Conservation (phyloP, 2,113 vertebrate genomes). For the Myodes glareolus region DNA sequence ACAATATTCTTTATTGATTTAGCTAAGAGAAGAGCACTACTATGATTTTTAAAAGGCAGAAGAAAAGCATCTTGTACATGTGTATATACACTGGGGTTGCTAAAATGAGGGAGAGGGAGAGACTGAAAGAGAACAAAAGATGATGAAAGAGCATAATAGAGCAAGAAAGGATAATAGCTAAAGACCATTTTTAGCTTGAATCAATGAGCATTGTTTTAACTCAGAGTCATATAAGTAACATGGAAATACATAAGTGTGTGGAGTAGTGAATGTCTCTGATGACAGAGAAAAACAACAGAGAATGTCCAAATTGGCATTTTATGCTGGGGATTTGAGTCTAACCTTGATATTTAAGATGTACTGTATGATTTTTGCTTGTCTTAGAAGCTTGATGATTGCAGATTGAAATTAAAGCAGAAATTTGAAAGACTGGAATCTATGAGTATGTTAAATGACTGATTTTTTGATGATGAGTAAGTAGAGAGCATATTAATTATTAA, state of each 20-base stretch:
- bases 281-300: neutral
- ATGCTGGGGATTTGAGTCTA: neutral
- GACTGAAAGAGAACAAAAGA: neutral
- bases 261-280: neutral
- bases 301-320: constrained; percentile 5
- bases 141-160: neutral
- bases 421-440: neutral
- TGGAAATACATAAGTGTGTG: neutral
- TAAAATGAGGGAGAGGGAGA: neutral
- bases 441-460: neutral
- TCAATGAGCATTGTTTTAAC: neutral
- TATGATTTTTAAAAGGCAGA: neutral
- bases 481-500: neutral
- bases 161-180: neutral
- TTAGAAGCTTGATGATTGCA: neutral
- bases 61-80: neutral
- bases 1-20: neutral
- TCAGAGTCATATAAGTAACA: neutral
- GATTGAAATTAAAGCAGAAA: neutral
- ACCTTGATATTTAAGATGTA: neutral
- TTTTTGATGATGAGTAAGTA: neutral
- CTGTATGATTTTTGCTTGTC: neutral
- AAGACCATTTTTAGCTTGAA: constrained; percentile 2
- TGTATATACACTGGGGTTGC: neutral
- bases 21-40: neutral